These are phyloP conservation scores for Catocala fraxini DNA, from an alignment of 2,888 invertebrate species.

Conservation along the genomic window DNA sequence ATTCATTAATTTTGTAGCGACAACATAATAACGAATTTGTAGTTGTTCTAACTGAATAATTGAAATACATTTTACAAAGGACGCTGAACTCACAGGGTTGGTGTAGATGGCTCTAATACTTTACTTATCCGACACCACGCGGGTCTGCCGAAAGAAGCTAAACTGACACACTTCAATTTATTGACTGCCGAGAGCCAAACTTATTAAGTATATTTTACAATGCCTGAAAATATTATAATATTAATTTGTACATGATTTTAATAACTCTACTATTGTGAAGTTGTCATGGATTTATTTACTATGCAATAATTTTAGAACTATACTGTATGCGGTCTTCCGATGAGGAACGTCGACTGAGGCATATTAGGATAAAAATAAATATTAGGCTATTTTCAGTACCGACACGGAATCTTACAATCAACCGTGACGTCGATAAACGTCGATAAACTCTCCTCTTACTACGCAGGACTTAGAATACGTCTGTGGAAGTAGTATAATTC, in stretches of 20 bases:
- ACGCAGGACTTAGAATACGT: no score
- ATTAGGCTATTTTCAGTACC: no score
- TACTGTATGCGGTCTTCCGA: no score
- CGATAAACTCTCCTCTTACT: no score
- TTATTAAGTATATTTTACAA: constrained; percentile 52
- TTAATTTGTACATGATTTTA: no score
- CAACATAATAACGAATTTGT: constrained; percentile 36
- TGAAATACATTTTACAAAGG: constrained; percentile 44
- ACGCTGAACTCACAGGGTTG: constrained; percentile 52
- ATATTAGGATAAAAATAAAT: no score
- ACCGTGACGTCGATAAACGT: no score
- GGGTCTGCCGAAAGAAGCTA: constrained; percentile 72
- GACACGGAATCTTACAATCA: no score
- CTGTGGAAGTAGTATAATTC: no score
- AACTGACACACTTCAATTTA: constrained; percentile 68
- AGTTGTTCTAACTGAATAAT: constrained; percentile 44
- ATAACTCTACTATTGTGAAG: no score
- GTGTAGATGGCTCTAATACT: constrained; percentile 64
- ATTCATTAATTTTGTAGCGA: constrained; percentile 20
- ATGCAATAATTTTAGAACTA: neutral
- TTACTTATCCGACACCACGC: constrained; percentile 76
- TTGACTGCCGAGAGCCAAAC: constrained; percentile 59
- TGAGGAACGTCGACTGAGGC: no score
- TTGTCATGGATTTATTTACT: constrained; percentile 18
- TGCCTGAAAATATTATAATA: no score